A percentile compares a stretch with the other conserved stretches of the same genome.
phyloP scores from a whole-genome alignment of 2,113 vertebrate species.

The Saiga tatarica region DNA sequence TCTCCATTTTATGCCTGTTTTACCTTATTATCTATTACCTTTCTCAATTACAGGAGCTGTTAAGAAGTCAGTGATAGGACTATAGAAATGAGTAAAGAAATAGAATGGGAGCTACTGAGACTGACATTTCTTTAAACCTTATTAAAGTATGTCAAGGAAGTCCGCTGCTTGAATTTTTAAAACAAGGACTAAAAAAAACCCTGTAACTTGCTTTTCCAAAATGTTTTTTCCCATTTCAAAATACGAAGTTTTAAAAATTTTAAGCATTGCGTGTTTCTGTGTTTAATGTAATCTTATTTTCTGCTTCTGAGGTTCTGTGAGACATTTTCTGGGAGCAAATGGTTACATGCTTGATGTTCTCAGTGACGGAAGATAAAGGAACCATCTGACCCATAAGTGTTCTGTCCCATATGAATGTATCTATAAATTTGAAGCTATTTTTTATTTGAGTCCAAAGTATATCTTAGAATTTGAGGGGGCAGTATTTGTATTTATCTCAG shows the following conservation, averaged over 20 bases:
- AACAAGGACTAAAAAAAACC: neutral
- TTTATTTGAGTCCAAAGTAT: constrained; percentile 15
- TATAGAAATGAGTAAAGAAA: neutral
- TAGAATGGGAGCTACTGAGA: neutral
- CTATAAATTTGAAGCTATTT: neutral
- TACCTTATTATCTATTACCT: neutral
- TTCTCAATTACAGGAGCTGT: neutral
- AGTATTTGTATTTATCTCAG: constrained; percentile 25
- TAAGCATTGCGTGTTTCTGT: neutral
- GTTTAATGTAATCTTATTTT: constrained; percentile 3
- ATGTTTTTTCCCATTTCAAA: neutral
- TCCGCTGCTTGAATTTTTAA: neutral
- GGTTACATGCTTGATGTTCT: neutral
- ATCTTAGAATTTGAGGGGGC: neutral
- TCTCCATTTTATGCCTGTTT: neutral
- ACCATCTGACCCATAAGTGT: neutral
- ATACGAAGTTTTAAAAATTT: neutral
- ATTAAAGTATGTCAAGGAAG: neutral
- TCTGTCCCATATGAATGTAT: neutral
- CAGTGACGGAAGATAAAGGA: neutral
- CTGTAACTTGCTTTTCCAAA: neutral
- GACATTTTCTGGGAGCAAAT: constrained; percentile 4
- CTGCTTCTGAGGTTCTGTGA: neutral
- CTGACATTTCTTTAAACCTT: neutral
- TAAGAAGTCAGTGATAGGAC: neutral